A percentile compares a stretch with the other conserved stretches of the same genome.
Evolutionary conservation across 2,888 invertebrate genomes (phyloP).

Genomic region (Epistrophe eligans): DNA sequence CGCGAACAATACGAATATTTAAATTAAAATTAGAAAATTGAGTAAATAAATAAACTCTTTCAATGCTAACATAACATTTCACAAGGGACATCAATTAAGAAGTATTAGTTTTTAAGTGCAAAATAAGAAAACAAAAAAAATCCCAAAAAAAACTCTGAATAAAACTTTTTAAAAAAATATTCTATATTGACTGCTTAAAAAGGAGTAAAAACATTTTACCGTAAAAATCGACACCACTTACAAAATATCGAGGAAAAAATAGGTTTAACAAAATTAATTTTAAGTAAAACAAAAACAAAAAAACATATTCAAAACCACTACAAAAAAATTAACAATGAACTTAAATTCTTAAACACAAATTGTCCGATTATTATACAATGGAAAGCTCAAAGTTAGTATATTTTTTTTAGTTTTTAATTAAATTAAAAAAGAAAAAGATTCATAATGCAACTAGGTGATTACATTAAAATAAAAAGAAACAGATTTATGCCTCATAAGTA

Average conservation of each 20-base stretch:
- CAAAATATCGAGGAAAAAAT: constrained; percentile 73
- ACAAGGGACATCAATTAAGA: constrained; percentile 55
- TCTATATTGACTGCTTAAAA: constrained; percentile 28
- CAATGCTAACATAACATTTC: constrained; percentile 62
- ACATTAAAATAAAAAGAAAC: constrained; percentile 25
- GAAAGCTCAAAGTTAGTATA: constrained; percentile 66
- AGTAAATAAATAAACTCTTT: constrained; percentile 41
- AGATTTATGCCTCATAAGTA: constrained; percentile 16
- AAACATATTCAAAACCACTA: constrained; percentile 31
- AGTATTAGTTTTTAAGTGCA: constrained; percentile 57
- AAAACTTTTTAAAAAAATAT: constrained; percentile 24
- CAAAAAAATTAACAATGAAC: constrained; percentile 34
- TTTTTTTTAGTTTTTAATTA: constrained; percentile 54
- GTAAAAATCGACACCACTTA: constrained; percentile 64
- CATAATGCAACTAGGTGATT: constrained; percentile 23
- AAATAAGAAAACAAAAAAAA: constrained; percentile 23
- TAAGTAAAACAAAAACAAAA: constrained; percentile 52
- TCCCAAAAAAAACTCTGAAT: constrained; percentile 2
- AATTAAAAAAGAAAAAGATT: constrained; percentile 22
- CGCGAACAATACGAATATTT: constrained; percentile 71
- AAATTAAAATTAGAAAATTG: constrained; percentile 34
- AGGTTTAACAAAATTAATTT: constrained; percentile 60
- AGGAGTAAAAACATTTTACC: constrained; percentile 20
- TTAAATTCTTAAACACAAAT: constrained; percentile 41
- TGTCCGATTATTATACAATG: constrained; percentile 41